Percentiles rank a stretch among this genome's conserved stretches.
phyloP scores from a whole-genome alignment of 1,140 invertebrate genomes.

The Aplysia californica region DNA sequence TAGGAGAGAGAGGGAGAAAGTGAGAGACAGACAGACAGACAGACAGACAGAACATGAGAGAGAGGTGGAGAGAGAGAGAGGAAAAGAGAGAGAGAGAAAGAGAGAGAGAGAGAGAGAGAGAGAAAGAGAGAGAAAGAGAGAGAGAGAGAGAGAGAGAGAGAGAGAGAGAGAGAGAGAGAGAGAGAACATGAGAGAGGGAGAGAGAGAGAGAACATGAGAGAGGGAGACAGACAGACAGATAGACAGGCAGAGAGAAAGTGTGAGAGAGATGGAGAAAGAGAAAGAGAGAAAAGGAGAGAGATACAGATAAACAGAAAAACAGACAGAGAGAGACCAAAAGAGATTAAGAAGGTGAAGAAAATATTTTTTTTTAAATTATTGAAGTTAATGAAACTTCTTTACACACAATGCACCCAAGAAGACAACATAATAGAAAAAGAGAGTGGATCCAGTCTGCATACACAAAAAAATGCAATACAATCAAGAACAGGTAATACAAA shows the following conservation, averaged over 20 bases:
- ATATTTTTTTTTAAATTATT: no score
- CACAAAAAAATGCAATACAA: no score
- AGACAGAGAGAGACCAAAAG: background rate
- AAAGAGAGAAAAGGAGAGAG: background rate
- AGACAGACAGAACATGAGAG: background rate
- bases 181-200: background rate
- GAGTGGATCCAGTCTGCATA: no score
- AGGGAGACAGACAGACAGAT: conserved; percentile 1
- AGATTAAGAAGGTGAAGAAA: background rate
- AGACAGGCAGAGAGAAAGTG: background rate
- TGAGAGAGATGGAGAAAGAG: background rate
- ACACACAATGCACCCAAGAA: no score
- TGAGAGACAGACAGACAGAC: background rate
- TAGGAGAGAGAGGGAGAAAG: background rate
- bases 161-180: conserved; percentile 2
- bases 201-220: background rate
- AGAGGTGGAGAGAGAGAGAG: conserved; percentile 5
- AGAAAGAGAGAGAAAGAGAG: background rate
- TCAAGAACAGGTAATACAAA: no score
- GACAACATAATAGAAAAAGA: no score
- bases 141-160: conserved; percentile 2
- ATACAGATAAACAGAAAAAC: background rate
- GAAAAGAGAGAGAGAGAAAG: background rate
- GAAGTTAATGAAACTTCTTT: no score
- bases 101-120: background rate